A percentile compares a stretch with the other conserved stretches of the same genome.
These are phyloP conservation scores for Origma solitaria DNA, from an alignment of 2,113 vertebrate genomes.

Conservation along the genomic window DNA sequence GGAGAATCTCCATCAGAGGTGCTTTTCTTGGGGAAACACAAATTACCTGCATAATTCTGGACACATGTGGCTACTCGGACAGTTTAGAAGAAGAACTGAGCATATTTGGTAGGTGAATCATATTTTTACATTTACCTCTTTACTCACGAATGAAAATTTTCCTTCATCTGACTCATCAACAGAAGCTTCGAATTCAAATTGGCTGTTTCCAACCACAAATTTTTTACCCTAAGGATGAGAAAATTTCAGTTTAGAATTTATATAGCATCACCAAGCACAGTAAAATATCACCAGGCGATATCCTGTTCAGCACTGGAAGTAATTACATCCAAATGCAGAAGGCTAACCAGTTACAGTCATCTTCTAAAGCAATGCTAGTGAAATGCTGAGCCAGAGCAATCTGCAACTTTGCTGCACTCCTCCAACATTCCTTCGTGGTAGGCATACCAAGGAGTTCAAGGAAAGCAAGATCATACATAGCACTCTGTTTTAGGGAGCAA, in stretches of 20 bases:
- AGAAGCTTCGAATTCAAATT: slow-evolving; percentile 51
- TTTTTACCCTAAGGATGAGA: slow-evolving; percentile 30
- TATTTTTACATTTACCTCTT: slow-evolving; percentile 61
- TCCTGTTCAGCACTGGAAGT: neutral
- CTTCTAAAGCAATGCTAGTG: neutral
- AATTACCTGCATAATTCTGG: neutral
- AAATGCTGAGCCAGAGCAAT: neutral
- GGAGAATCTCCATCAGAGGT: neutral
- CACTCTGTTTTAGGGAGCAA: neutral
- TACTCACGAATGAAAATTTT: slow-evolving; percentile 64
- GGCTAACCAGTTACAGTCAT: neutral
- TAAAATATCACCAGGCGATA: neutral
- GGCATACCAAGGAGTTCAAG: neutral
- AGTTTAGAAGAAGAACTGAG: neutral
- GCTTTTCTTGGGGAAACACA: neutral
- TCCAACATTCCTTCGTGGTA: neutral
- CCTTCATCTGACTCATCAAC: slow-evolving; percentile 42
- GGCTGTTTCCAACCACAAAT: slow-evolving; percentile 65
- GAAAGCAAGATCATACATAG: neutral
- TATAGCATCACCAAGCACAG: neutral
- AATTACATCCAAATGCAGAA: neutral
- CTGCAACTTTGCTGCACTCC: neutral
- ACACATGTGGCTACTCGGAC: neutral
- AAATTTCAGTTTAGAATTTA: slow-evolving; percentile 16
- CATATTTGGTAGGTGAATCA: neutral